phyloP scores from a whole-genome alignment of 2,113 vertebrate genomes.

The Rhinolophus ferrumequinum region DNA sequence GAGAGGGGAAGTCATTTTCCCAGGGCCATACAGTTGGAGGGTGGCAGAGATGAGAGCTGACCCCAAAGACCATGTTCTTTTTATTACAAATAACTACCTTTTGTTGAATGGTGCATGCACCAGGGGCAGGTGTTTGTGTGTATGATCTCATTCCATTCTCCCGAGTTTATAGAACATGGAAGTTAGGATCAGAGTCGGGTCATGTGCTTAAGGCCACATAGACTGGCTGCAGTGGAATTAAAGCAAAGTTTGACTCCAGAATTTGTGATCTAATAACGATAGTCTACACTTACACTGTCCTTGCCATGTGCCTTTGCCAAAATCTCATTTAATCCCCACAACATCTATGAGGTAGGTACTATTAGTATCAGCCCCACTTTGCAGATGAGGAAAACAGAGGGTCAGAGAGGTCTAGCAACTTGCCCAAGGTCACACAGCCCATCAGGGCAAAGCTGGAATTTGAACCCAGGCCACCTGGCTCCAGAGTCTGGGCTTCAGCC shows the following conservation, averaged over 20 bases:
- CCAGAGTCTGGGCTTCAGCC: neutral
- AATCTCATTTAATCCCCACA: neutral
- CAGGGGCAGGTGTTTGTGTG: too few relatives aligned
- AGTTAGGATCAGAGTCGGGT: too few relatives aligned
- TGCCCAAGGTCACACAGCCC: neutral
- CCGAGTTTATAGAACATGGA: neutral
- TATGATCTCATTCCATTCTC: neutral
- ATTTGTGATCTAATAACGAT: neutral
- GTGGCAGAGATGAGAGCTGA: neutral
- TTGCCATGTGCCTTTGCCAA: neutral
- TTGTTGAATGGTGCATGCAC: fast-evolving
- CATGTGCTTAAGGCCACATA: neutral
- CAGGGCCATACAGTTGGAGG: neutral
- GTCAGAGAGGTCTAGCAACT: neutral
- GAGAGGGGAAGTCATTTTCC: neutral
- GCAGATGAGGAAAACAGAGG: neutral
- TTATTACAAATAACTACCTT: neutral
- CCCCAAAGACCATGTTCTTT: neutral
- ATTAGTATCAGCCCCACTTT: neutral
- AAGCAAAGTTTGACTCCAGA: neutral
- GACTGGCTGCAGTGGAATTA: neutral
- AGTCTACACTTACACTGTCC: neutral
- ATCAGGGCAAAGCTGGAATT: neutral
- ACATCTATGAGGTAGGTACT: neutral
- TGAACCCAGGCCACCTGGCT: neutral